Percentiles rank a stretch among this genome's conserved stretches.
Evolutionary conservation across 2,113 vertebrate species (phyloP).

Genomic region (Bothrops jararaca): DNA sequence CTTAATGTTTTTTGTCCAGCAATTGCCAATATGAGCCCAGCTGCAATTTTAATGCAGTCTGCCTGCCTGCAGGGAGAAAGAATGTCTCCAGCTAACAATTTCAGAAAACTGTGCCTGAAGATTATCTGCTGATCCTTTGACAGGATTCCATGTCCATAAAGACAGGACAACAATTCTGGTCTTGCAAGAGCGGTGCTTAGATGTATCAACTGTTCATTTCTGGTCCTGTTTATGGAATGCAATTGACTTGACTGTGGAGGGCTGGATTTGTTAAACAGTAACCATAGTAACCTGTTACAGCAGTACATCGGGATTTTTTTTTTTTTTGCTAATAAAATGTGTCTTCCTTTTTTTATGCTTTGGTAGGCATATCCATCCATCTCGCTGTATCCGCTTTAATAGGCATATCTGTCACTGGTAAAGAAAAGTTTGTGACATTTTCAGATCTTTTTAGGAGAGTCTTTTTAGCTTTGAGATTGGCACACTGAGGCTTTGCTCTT

Average conservation of each 20-base stretch:
- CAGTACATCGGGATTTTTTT: not conserved
- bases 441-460: not conserved
- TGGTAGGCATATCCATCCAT: conserved; percentile 24
- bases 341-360: not conserved
- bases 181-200: not conserved
- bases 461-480: not conserved
- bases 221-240: conserved; percentile 22
- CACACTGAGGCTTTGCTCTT: not conserved
- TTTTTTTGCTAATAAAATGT: conserved; percentile 25
- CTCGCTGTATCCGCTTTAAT: not conserved
- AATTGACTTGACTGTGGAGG: conserved; percentile 13
- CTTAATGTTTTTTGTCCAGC: not conserved
- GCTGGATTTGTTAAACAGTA: conserved; percentile 23
- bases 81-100: not conserved
- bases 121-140: conserved; percentile 3
- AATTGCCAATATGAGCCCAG: not conserved
- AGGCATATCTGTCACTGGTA: not conserved
- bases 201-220: conserved; percentile 11
- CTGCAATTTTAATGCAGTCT: not conserved
- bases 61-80: conserved; percentile 2
- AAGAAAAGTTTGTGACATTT: not conserved
- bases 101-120: not conserved
- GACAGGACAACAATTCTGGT: not conserved
- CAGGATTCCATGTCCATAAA: not conserved
- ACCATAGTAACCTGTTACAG: conserved; percentile 15